These are phyloP conservation scores for Paramormyrops hopkinsi DNA, from an alignment of 2,797 vertebrate species.

Conservation along the genomic window DNA sequence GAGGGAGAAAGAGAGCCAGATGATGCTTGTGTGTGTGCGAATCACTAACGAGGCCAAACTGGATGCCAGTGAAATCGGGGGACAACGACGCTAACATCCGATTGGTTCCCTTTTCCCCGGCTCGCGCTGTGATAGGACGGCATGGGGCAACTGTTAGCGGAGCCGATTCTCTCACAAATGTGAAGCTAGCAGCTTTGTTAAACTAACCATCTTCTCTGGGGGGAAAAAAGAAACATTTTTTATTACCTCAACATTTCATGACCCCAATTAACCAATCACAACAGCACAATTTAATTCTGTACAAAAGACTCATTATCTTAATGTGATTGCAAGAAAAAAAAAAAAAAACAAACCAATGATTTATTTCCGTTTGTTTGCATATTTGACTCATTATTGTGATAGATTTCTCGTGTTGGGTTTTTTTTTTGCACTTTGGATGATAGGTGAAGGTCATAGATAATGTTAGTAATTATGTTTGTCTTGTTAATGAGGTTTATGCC, in stretches of 20 bases:
- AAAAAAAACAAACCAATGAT: constrained; percentile 34
- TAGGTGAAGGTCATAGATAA: constrained; percentile 1
- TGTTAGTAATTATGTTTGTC: constrained; percentile 7
- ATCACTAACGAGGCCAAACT: constrained; percentile 37
- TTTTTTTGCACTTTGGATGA: neutral
- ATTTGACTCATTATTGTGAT: constrained; percentile 34
- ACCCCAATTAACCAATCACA: neutral
- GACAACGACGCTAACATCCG: neutral
- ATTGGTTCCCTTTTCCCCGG: constrained; percentile 38
- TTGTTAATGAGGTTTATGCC: constrained; percentile 9
- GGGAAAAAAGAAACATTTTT: neutral
- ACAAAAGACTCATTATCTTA: neutral
- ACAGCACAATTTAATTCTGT: neutral
- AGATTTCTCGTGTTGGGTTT: neutral
- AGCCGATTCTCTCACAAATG: constrained; percentile 29
- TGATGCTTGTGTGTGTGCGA: constrained; percentile 19
- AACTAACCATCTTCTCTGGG: neutral
- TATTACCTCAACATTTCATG: constrained; percentile 3
- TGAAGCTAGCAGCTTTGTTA: neutral
- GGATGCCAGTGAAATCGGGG: neutral
- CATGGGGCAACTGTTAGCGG: constrained; percentile 32
- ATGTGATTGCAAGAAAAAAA: constrained; percentile 14
- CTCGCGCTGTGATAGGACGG: constrained; percentile 10
- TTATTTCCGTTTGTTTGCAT: constrained; percentile 27
- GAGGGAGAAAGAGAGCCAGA: neutral